Evolutionary conservation across 2,888 invertebrate species (phyloP).

Genomic region (Xanthia togata): DNA sequence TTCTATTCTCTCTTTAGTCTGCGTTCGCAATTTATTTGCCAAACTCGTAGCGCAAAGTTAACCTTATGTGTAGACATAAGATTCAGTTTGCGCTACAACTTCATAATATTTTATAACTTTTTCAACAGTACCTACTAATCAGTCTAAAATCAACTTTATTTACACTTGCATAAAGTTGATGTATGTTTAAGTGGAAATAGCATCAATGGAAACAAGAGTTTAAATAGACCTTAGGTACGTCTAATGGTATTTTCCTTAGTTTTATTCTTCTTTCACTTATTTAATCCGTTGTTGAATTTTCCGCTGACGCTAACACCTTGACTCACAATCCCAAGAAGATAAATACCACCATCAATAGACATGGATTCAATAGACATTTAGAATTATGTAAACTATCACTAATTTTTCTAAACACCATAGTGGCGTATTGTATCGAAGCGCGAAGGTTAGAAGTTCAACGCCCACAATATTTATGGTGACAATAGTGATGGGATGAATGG

Average conservation of each 20-base stretch:
- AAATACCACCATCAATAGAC: constrained; percentile 17
- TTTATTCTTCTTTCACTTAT: background rate
- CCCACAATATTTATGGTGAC: constrained; percentile 34
- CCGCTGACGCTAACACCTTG: constrained; percentile 1
- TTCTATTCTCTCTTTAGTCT: background rate
- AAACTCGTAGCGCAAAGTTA: too few species aligned
- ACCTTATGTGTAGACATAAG: too few species aligned
- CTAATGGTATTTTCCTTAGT: background rate
- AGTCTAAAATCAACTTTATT: too few species aligned
- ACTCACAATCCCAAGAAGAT: constrained; percentile 3
- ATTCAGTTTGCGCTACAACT: too few species aligned
- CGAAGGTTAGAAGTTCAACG: constrained; percentile 39
- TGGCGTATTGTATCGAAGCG: constrained; percentile 12
- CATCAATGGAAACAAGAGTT: too few species aligned
- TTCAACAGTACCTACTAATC: too few species aligned
- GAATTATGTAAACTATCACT: constrained; percentile 46
- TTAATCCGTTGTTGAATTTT: background rate
- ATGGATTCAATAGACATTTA: constrained; percentile 36
- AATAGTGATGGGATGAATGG: background rate
- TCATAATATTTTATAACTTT: too few species aligned
- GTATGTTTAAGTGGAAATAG: too few species aligned
- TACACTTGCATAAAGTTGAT: too few species aligned
- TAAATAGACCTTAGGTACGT: background rate
- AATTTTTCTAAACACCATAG: constrained; percentile 23
- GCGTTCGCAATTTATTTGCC: too few species aligned